Base-by-base conservation (phyloP, 1,140 invertebrate species). In the Anastrepha obliqua region DNA sequence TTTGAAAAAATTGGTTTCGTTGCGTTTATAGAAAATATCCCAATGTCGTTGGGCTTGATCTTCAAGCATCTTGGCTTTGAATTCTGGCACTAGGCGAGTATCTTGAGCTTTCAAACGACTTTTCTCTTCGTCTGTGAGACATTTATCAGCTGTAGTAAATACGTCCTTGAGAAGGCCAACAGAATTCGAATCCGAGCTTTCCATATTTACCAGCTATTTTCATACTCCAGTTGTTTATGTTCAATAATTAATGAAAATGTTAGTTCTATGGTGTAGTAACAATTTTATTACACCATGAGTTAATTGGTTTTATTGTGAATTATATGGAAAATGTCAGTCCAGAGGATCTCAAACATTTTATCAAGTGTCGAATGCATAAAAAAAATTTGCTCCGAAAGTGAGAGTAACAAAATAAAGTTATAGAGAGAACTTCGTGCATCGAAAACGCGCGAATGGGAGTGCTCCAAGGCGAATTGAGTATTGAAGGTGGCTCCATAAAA, bases 11-110 rank as follows among this genome's bases (percentile, higher is more conserved):
- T 96, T 95, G 0, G 95, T 96, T 90, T 97, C 96, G 92, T 98
- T 98, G 88, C 98, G 94, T 94, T 99, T 99, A 92, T 99, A 99
- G 94, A 99, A 99, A 78, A 98, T 94, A 94, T 99, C 99, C 99
- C 99, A 99, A 93, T 99, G 96, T 89, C 97, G 97, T 90, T 96
- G 96, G 0, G 98, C 97, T 90, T 99, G 96, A 78, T 93, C 94
- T 94, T 99, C 98, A 39, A 99, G 91, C 93, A 97, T 96, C 6
- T 95, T 94, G 55, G 97, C 97, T 91, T 97, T 97, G 93, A 97
- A 97, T 89, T 96, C 95, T 0, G 95, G 93, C 1, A 99, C 95
- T 9, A 97, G 89, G 15, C 97, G 94, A 1, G 94, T 94, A 91
- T 98, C 95, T 94, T 98, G 97, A 0, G 93, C 93, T 62, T 94